Percentiles rank a stretch among this genome's conserved stretches.
Evolutionary conservation across 2,113 vertebrate genomes (phyloP).

Genomic region (Coracopsis vasa): DNA sequence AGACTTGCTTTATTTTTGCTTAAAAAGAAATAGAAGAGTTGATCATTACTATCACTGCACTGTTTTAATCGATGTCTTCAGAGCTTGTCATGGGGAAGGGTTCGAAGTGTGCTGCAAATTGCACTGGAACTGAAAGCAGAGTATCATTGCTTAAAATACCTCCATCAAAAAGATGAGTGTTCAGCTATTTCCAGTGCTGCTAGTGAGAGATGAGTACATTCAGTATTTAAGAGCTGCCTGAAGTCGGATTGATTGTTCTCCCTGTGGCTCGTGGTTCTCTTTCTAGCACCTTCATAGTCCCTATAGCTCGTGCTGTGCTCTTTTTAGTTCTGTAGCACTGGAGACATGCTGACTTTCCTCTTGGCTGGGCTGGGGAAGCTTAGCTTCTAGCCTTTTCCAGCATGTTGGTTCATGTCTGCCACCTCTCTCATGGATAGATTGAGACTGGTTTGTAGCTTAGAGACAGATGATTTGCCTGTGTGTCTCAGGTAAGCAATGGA

Average conservation of each 20-base stretch:
- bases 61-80: neutral
- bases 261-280: neutral
- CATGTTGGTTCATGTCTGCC: conserved; percentile 9
- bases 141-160: conserved; percentile 30
- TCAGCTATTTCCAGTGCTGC: conserved; percentile 37
- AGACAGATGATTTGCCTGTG: conserved; percentile 8
- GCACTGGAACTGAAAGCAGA: conserved; percentile 16
- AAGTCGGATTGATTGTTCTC: neutral
- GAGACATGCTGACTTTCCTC: neutral
- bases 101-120: conserved; percentile 4
- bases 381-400: neutral
- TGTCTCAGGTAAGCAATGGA: neutral
- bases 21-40: neutral
- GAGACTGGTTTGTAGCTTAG: neutral
- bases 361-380: neutral
- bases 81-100: neutral
- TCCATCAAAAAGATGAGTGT: conserved; percentile 36
- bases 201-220: conserved; percentile 20
- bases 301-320: neutral
- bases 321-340: neutral
- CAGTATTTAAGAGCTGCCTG: conserved; percentile 40
- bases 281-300: neutral
- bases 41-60: neutral
- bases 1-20: neutral
- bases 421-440: neutral